These are phyloP conservation scores for Eclectus roratus DNA, from an alignment of 2,113 vertebrate genomes.

Conservation along the genomic window DNA sequence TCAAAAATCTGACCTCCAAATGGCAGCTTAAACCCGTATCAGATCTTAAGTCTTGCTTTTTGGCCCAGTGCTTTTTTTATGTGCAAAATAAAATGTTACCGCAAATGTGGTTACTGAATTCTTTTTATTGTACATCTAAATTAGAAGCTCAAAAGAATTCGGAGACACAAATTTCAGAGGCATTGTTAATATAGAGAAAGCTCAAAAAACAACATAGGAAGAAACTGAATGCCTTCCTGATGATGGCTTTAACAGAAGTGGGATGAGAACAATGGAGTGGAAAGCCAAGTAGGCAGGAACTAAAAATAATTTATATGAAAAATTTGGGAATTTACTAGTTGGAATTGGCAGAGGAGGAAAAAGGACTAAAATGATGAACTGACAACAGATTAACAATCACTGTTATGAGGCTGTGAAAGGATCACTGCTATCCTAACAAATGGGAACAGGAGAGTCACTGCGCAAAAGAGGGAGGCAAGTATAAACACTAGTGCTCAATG, in stretches of 20 bases:
- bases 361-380: neutral
- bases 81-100: slow-evolving; percentile 2
- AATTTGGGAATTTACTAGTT: neutral
- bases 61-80: neutral
- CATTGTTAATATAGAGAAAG: neutral
- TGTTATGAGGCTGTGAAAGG: neutral
- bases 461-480: neutral
- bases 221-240: slow-evolving; percentile 5
- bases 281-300: slow-evolving; percentile 30
- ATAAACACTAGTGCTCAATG: neutral
- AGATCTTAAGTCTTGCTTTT: neutral
- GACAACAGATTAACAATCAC: neutral
- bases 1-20: neutral
- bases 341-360: neutral
- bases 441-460: neutral
- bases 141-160: slow-evolving; percentile 25
- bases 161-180: neutral
- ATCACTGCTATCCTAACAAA: neutral
- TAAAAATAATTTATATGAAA: slow-evolving; percentile 31
- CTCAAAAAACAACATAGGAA: slow-evolving; percentile 10
- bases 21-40: neutral
- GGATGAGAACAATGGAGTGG: slow-evolving; percentile 38
- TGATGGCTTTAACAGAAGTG: slow-evolving; percentile 12
- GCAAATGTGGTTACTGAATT: neutral
- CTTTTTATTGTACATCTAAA: neutral